These are phyloP conservation scores for Heliconius hewitsoni DNA, from an alignment of 1,140 invertebrate genomes.

Conservation along the genomic window DNA sequence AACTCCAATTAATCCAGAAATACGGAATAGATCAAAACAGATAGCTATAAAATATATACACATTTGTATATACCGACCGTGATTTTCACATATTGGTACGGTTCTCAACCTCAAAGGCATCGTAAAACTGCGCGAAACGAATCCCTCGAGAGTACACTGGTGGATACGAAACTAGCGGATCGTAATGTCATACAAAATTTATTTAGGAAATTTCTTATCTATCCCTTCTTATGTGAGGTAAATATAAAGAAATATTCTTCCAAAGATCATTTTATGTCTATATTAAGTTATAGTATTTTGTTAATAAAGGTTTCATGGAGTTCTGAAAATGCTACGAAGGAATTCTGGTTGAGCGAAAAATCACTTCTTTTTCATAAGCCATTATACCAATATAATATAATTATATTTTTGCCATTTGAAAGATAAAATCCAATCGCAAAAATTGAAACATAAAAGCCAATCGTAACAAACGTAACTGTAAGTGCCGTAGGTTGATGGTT, in stretches of 20 bases:
- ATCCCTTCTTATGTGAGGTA: conserved; percentile 1
- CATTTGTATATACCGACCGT: conserved; percentile 2
- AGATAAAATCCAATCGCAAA: no score
- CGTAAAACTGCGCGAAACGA: conserved; percentile 50
- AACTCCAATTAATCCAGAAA: conserved; percentile 39
- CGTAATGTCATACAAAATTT: conserved; percentile 24
- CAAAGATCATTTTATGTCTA: not conserved
- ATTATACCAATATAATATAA: no score
- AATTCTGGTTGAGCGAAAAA: no score
- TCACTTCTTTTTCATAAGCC: no score
- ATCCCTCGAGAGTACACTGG: conserved; percentile 40
- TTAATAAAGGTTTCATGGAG: no score
- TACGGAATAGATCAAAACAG: conserved; percentile 42
- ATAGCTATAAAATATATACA: conserved; percentile 41
- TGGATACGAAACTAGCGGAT: conserved; percentile 36
- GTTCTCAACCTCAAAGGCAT: conserved; percentile 43
- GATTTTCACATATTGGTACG: conserved; percentile 27
- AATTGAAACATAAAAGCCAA: no score
- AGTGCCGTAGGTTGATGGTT: no score
- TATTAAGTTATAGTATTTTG: not conserved
- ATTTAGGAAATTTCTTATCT: conserved; percentile 20
- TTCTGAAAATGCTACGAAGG: not conserved
- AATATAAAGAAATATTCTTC: not conserved
- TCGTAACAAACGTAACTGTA: no score
- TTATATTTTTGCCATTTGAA: no score